Conservation (phyloP, 2,797 vertebrate genomes). For the Geotrypetes seraphini region DNA sequence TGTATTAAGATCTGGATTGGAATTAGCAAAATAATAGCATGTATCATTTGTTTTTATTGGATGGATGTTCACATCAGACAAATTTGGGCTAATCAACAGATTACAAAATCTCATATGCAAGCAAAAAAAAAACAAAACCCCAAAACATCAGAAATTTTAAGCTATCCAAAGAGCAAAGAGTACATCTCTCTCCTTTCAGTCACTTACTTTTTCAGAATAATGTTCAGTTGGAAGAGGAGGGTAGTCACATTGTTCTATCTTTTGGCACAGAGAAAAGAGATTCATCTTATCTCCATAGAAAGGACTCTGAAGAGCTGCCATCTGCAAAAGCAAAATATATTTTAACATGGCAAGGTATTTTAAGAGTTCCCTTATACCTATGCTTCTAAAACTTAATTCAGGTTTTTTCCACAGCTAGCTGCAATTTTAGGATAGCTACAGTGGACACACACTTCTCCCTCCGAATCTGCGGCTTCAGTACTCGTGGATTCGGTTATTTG, state of each 20-base stretch:
- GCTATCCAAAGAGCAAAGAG: not conserved
- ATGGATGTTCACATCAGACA: too few relatives aligned
- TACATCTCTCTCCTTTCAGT: not conserved
- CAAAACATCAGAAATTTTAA: fast-evolving
- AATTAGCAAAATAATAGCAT: too few relatives aligned
- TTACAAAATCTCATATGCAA: too few relatives aligned
- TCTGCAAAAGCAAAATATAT: constrained; percentile 39
- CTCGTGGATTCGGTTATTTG: too few relatives aligned
- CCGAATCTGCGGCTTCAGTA: too few relatives aligned
- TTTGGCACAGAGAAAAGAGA: constrained; percentile 73
- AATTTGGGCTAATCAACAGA: too few relatives aligned
- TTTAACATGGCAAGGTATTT: not conserved
- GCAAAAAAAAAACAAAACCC: too few relatives aligned
- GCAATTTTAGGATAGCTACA: not conserved
- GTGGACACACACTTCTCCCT: too few relatives aligned
- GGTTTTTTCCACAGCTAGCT: not conserved
- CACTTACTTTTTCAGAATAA: constrained; percentile 71
- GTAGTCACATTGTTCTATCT: constrained; percentile 79
- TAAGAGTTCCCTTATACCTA: not conserved
- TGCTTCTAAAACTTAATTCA: not conserved
- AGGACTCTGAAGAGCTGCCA: constrained; percentile 78
- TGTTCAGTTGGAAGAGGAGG: constrained; percentile 70
- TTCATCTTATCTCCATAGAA: constrained; percentile 85
- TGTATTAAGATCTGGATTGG: too few relatives aligned
- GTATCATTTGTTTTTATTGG: too few relatives aligned